These are phyloP conservation scores for Chloroclystis v-ata DNA, from an alignment of 2,888 invertebrate species.

Conservation along the genomic window DNA sequence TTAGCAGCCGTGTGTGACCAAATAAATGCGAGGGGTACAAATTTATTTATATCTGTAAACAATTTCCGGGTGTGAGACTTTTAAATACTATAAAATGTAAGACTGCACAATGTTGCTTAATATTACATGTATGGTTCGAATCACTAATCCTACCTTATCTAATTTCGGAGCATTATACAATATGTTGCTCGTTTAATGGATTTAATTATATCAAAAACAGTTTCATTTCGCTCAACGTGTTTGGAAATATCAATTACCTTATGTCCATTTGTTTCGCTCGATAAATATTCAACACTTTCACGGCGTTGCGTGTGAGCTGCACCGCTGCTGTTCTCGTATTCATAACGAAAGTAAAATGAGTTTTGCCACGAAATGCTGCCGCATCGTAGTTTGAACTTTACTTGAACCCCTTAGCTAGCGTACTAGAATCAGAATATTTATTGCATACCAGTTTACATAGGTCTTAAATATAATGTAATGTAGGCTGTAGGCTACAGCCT, in stretches of 20 bases:
- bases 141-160: not conserved
- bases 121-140: not conserved
- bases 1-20: no score
- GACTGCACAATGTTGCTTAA: no score
- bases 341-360: conserved; percentile 23
- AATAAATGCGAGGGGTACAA: no score
- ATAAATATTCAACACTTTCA: conserved; percentile 30
- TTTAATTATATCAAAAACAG: conserved; percentile 3
- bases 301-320: conserved; percentile 26
- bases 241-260: conserved; percentile 16
- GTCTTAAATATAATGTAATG: no score
- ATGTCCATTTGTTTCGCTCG: conserved; percentile 26
- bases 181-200: not conserved
- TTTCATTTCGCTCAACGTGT: conserved; percentile 6
- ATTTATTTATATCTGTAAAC: no score
- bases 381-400: no score
- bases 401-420: no score
- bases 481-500: no score
- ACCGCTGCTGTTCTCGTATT: conserved; percentile 23
- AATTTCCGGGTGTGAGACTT: no score
- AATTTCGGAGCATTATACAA: not conserved
- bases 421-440: no score
- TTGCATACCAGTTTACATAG: no score
- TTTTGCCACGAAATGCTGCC: not conserved
- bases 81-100: no score